phyloP scores from a whole-genome alignment of 2,113 vertebrate species.

The Rhagologus leucostigma region DNA sequence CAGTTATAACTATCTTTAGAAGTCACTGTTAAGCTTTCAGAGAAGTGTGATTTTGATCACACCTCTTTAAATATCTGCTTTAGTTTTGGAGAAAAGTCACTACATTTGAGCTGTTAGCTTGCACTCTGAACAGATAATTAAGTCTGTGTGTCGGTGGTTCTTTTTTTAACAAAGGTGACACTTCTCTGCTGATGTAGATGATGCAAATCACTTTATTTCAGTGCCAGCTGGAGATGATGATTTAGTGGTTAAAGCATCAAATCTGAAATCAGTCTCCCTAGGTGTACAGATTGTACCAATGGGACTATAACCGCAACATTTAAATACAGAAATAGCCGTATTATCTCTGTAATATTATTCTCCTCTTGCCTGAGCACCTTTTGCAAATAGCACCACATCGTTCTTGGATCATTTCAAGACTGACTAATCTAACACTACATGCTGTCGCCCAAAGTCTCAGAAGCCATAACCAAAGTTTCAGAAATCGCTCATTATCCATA shows the following conservation, averaged over 20 bases:
- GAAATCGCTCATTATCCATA: background rate
- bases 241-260: conserved; percentile 23
- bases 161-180: conserved; percentile 63
- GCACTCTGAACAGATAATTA: conserved; percentile 50
- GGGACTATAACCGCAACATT: background rate
- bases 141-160: conserved; percentile 54
- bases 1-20: conserved; percentile 14
- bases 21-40: background rate
- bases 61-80: conserved; percentile 40
- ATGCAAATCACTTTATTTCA: conserved; percentile 47
- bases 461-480: background rate
- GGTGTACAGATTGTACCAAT: background rate
- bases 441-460: background rate
- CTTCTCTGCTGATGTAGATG: conserved; percentile 54
- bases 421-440: background rate
- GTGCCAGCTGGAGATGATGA: conserved; percentile 40
- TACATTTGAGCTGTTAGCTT: conserved; percentile 9
- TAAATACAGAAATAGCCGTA: background rate
- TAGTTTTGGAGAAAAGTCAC: background rate
- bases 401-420: background rate
- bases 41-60: background rate
- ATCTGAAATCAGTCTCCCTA: conserved; percentile 15
- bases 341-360: background rate
- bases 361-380: background rate
- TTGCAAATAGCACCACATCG: background rate